These are phyloP conservation scores for Holotrichia oblita DNA, from an alignment of 1,140 invertebrate species.

Conservation along the genomic window DNA sequence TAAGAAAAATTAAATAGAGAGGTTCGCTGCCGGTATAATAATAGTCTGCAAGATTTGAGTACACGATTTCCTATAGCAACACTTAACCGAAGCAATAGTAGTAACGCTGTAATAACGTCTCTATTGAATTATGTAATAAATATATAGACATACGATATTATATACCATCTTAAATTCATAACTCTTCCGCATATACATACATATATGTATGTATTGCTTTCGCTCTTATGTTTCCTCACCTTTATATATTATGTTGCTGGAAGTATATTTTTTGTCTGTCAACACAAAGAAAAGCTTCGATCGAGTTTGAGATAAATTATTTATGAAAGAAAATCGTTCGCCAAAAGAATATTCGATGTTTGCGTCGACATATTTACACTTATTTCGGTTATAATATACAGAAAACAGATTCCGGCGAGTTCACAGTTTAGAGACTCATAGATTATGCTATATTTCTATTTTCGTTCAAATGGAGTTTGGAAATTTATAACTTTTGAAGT, in stretches of 20 bases:
- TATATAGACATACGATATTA: no score
- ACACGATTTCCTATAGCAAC: no score
- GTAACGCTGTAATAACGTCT: no score
- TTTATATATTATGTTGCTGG: background rate
- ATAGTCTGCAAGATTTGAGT: no score
- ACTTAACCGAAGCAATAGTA: no score
- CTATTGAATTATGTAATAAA: no score
- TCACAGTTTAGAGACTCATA: slow-evolving; percentile 6
- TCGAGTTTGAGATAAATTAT: background rate
- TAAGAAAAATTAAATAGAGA: no score
- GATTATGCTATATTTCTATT: slow-evolving; percentile 14
- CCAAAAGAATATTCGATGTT: background rate
- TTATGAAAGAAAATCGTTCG: background rate
- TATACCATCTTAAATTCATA: no score
- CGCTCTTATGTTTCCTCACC: no score
- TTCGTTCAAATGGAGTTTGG: background rate
- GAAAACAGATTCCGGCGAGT: background rate
- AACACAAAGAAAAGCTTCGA: background rate
- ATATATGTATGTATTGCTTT: no score
- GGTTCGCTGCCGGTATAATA: no score
- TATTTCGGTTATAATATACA: background rate
- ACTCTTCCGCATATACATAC: no score
- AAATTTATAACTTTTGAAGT: slow-evolving; percentile 13
- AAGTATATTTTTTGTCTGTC: background rate
- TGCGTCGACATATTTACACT: background rate